Evolutionary conservation across 2,797 vertebrate species (phyloP).

Genomic region (Poliocrania exsul): DNA sequence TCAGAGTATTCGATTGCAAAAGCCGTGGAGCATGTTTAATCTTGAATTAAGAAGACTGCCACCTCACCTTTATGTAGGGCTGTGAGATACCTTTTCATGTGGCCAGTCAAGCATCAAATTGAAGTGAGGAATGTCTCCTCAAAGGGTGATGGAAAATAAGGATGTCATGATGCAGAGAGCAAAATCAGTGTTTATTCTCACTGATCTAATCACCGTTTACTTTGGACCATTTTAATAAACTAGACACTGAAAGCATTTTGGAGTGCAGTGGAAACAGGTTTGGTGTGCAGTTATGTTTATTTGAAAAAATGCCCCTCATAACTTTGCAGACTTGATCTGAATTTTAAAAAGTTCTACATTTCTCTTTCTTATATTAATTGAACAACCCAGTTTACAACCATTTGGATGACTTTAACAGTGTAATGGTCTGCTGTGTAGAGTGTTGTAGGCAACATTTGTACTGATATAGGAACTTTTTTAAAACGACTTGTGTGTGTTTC

Average conservation of each 20-base stretch:
- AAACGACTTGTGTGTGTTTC: constrained; percentile 80
- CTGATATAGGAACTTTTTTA: constrained; percentile 49
- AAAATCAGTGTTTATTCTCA: neutral
- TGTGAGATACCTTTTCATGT: neutral
- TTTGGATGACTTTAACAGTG: neutral
- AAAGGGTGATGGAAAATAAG: neutral
- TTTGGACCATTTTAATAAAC: neutral
- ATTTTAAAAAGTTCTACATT: neutral
- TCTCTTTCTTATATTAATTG: neutral
- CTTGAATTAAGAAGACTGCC: neutral
- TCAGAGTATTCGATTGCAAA: neutral
- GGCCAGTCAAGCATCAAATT: neutral
- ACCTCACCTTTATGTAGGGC: neutral
- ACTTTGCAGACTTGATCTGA: neutral
- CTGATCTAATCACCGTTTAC: neutral
- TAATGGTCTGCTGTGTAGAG: neutral
- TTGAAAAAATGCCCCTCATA: neutral
- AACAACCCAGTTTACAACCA: neutral
- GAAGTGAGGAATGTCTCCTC: neutral
- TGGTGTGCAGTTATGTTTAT: neutral
- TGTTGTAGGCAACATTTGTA: constrained; percentile 11
- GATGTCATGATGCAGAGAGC: neutral
- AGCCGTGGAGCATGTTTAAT: neutral
- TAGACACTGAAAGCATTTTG: neutral
- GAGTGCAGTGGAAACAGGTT: neutral